A percentile compares a stretch with the other conserved stretches of the same genome.
Evolutionary conservation across 2,113 vertebrate species (phyloP).

Genomic region (Poeciliopsis turrubarensis): DNA sequence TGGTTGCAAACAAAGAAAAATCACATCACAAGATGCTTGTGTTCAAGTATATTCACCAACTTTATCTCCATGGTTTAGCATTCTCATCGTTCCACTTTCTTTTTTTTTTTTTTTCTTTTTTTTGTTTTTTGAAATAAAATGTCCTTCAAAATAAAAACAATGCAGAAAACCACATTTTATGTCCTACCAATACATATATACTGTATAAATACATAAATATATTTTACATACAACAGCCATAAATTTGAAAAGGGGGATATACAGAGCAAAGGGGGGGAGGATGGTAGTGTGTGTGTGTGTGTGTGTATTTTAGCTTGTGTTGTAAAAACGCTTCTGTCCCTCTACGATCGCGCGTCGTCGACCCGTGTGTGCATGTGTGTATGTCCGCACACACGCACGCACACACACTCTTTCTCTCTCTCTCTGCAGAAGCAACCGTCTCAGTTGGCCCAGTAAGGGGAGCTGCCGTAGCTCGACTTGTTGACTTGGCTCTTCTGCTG

Average conservation of each 20-base stretch:
- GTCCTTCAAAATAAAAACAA: constrained; percentile 82
- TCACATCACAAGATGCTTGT: constrained; percentile 80
- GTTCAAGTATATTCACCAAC: constrained; percentile 83
- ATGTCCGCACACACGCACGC: constrained; percentile 8
- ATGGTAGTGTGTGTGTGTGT: constrained; percentile 74
- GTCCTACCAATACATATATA: constrained; percentile 87
- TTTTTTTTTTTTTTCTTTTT: constrained; percentile 39
- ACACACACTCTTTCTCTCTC: too few species aligned
- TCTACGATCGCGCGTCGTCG: constrained; percentile 56
- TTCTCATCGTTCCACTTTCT: constrained; percentile 72
- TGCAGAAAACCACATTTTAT: constrained; percentile 84
- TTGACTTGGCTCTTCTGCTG: constrained; percentile 98
- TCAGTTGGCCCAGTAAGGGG: constrained; percentile 97
- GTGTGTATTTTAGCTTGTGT: constrained; percentile 74
- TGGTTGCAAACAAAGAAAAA: constrained; percentile 79
- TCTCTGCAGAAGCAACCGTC: not conserved
- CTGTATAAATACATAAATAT: constrained; percentile 89
- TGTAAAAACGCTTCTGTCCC: constrained; percentile 69
- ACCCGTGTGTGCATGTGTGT: constrained; percentile 35
- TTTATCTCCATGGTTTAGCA: constrained; percentile 74
- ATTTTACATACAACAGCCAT: constrained; percentile 87
- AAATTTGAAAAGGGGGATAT: constrained; percentile 83
- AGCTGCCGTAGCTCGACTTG: constrained; percentile 98
- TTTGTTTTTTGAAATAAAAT: constrained; percentile 69
- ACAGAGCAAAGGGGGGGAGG: constrained; percentile 72